Percentiles rank a stretch among this genome's conserved stretches.
These are phyloP conservation scores for Sebastes paucispinis DNA, from an alignment of 2,797 vertebrate genomes.

Conservation along the genomic window DNA sequence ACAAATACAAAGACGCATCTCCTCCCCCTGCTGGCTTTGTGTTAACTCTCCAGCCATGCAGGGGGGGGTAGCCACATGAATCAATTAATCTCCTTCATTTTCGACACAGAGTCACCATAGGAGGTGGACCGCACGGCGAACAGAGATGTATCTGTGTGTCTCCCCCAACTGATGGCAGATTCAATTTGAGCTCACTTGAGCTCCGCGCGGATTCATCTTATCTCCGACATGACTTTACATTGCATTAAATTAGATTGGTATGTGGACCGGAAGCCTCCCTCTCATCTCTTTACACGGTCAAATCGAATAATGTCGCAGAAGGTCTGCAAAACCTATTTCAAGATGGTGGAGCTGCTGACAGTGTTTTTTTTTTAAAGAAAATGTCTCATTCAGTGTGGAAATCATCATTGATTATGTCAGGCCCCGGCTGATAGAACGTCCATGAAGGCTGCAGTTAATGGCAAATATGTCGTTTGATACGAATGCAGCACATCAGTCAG, in stretches of 20 bases:
- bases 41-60: slow-evolving; percentile 21
- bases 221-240: slow-evolving; percentile 61
- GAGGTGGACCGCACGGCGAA: slow-evolving; percentile 11
- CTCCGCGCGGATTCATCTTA: slow-evolving; percentile 60
- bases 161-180: slow-evolving; percentile 54
- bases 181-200: slow-evolving; percentile 71
- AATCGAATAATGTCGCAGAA: slow-evolving; percentile 38
- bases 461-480: slow-evolving; percentile 37
- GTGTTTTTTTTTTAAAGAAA: slow-evolving; percentile 19
- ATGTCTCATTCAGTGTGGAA: slow-evolving; percentile 19
- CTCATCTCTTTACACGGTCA: slow-evolving; percentile 45
- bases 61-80: slow-evolving; percentile 35
- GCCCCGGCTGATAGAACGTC: slow-evolving; percentile 24
- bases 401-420: slow-evolving; percentile 56
- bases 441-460: slow-evolving; percentile 45
- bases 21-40: slow-evolving; percentile 9
- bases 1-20: slow-evolving; percentile 17
- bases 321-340: slow-evolving; percentile 35
- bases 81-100: slow-evolving; percentile 59
- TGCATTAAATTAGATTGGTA: slow-evolving; percentile 62
- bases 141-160: slow-evolving; percentile 23
- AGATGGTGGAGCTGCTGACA: neutral
- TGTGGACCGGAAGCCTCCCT: slow-evolving; percentile 45
- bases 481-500: slow-evolving; percentile 26
- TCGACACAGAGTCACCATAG: slow-evolving; percentile 23